Evolutionary conservation across 2,113 vertebrate species (phyloP).

Genomic region (Nicator chloris): DNA sequence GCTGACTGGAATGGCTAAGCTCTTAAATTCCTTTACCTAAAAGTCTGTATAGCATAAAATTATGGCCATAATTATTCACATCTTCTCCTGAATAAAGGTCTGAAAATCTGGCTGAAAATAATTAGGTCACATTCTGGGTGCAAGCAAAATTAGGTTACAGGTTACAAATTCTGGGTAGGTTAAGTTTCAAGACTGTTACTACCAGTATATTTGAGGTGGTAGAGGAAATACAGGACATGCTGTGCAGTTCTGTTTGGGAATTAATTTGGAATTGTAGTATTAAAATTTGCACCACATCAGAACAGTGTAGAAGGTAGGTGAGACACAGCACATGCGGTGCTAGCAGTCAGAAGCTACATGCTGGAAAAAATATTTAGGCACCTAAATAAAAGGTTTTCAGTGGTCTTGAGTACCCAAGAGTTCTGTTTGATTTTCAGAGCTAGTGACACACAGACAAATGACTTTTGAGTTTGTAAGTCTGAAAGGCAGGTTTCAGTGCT

Average conservation of each 20-base stretch:
- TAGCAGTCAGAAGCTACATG: neutral
- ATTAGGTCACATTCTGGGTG: neutral
- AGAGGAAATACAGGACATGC: neutral
- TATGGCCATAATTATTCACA: neutral
- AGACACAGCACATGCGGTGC: accelerated
- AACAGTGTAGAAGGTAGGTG: neutral
- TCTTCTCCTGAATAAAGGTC: neutral
- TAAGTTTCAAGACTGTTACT: neutral
- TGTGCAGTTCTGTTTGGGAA: neutral
- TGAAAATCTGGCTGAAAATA: slow-evolving; percentile 1
- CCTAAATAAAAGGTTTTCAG: neutral
- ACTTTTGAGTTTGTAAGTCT: neutral
- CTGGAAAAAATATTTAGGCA: neutral
- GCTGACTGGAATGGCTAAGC: neutral
- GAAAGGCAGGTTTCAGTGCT: neutral
- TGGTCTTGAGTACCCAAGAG: neutral
- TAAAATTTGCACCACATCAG: neutral
- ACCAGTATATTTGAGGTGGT: neutral
- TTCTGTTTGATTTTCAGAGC: neutral
- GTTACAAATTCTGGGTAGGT: neutral
- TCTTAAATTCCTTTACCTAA: neutral
- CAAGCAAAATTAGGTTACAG: neutral
- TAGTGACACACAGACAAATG: neutral
- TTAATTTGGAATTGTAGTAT: neutral
- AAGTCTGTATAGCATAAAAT: neutral